Evolutionary conservation across 2,888 invertebrate genomes (phyloP), one percentile per base, ranked within the genome.

Genomic region (Caenorhabditis sp.): DNA sequence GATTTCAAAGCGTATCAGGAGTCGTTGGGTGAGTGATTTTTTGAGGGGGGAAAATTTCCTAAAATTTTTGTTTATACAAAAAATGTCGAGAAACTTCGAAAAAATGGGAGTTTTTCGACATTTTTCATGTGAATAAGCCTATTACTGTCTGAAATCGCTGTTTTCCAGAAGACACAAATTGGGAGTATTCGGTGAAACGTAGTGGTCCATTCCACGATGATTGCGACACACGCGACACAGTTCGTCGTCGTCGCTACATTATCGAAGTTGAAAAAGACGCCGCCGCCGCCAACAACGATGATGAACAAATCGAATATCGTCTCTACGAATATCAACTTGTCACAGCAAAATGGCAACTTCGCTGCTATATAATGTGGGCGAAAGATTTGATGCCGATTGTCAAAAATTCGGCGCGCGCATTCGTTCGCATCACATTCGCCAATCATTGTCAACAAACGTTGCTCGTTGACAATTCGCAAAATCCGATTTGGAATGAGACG

Each of bases 401-500:
- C 21, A 81, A 81, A 58, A 66, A 78, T 57, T 76, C 77, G 0
- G 59, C 81, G 1, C 69, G 79, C 1, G 81, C 84, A 24, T 84
- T 82, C 58, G 82, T 84, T 37, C 78, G 86, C 6, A 79, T 84
- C 36, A 74, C 77, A 8, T 86, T 86, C 69, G 63, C 76, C 12
- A 72, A 78, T 50, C 65, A 74, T n/a, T 68, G 76, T 27, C 76
- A 78, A 57, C 79, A 83, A 60, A 85, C 84, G 1, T 54, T 67
- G 12, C 69, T 84, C 31, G 81, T 84, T 26, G 72, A 78, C 59
- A 79, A 81, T 58, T 78, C 84, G 26, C 71, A 78, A 54, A 86
- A 87, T 75, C 86, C 86, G 5, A 77, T 86, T 55, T 86, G 81
- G 82, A 83, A 83, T 60, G 84, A 86, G 66, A 85, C 84, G 6